Conservation (phyloP, 2,888 invertebrate genomes). For the Sisyra terminalis region DNA sequence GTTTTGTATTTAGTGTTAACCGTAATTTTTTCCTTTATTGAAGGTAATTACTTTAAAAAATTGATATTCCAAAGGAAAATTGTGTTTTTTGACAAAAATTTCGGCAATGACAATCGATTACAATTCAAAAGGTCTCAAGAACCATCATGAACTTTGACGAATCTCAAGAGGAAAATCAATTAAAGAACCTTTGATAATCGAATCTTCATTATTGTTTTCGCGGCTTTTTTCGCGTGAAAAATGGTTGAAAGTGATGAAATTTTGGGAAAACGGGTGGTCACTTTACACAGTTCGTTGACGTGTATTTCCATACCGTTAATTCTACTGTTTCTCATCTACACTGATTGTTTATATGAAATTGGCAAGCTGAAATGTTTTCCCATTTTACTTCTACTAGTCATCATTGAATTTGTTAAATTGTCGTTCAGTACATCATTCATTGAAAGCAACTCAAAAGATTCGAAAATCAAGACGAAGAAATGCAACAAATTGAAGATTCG, state of each 20-base stretch:
- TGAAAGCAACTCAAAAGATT: slow-evolving; percentile 14
- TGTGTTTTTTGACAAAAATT: no score
- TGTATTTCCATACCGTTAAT: slow-evolving; percentile 44
- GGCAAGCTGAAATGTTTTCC: slow-evolving; percentile 33
- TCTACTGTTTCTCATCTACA: slow-evolving; percentile 36
- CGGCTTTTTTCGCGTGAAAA: no score
- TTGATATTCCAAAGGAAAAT: no score
- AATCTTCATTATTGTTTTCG: no score
- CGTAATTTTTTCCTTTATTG: no score
- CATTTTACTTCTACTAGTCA: slow-evolving; percentile 22
- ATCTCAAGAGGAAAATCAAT: no score
- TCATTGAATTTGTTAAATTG: slow-evolving; percentile 37
- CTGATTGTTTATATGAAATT: slow-evolving; percentile 38
- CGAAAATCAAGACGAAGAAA: slow-evolving; percentile 19
- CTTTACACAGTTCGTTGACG: slow-evolving; percentile 36
- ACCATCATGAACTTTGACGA: no score
- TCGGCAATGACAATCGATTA: no score
- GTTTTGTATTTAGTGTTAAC: no score
- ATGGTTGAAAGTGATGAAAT: slow-evolving; percentile 5
- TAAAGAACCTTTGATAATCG: no score
- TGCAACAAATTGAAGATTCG: slow-evolving; percentile 27
- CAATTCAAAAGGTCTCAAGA: no score
- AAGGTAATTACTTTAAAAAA: no score
- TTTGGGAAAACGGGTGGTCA: slow-evolving; percentile 12
- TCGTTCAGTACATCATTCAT: slow-evolving; percentile 19